Conservation (phyloP, 2,888 invertebrate species). For the Sipunculus nudus region DNA sequence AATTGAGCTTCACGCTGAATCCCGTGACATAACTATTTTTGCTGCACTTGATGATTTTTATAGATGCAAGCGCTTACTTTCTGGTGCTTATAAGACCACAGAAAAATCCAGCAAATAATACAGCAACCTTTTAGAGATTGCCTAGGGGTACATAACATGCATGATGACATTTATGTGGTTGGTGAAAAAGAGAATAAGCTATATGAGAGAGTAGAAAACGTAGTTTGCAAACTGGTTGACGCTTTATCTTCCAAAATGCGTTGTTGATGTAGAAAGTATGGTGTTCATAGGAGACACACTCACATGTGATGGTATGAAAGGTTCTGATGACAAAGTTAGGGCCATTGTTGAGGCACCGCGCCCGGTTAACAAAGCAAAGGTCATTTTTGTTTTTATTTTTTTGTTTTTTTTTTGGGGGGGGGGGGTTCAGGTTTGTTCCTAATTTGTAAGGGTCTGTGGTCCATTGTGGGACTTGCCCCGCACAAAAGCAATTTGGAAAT, state of each 20-base stretch:
- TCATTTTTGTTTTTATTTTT: conserved; percentile 43
- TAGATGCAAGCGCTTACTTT: conserved; percentile 14
- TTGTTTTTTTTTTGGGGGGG: too few relatives aligned
- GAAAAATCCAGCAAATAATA: conserved; percentile 21
- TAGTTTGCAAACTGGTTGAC: conserved; percentile 16
- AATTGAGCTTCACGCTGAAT: conserved; percentile 14
- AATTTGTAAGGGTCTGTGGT: background rate
- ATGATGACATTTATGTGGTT: conserved; percentile 8
- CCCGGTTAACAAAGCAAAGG: conserved; percentile 41
- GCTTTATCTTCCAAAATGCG: conserved; percentile 2
- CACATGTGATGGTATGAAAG: conserved; percentile 2
- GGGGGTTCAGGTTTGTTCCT: conserved; percentile 22
- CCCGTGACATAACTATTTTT: conserved; percentile 22
- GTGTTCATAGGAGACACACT: conserved; percentile 19
- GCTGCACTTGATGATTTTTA: conserved; percentile 5
- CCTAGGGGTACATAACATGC: conserved; percentile 9
- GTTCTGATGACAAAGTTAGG: conserved; percentile 6
- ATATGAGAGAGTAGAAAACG: conserved; percentile 10
- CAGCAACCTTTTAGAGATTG: conserved; percentile 6
- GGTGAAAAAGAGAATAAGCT: conserved; percentile 1
- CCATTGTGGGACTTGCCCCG: conserved; percentile 6
- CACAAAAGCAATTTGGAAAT: background rate
- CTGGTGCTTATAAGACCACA: conserved; percentile 15
- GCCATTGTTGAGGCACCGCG: conserved; percentile 34
- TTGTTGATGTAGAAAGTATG: background rate